Base-by-base conservation (phyloP, 2,888 invertebrate species). In the Graphium colonna region DNA sequence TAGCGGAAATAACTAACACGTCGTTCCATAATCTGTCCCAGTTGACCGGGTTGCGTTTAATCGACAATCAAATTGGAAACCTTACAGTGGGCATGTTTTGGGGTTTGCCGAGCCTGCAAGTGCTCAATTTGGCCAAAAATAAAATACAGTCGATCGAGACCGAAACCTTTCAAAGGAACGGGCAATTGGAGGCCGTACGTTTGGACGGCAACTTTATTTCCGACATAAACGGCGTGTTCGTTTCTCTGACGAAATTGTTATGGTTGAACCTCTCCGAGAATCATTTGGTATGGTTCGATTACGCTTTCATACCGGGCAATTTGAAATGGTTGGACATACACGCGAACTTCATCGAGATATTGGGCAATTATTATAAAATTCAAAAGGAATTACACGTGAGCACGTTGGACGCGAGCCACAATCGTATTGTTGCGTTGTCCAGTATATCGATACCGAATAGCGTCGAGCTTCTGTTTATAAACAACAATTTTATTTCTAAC, bases 211-310 rank as follows among this genome's bases (percentile, higher is more conserved):
- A 97, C 82, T 95, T 94, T 73, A 91, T 97, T 65, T 94, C 95
- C 56, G 96, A 97, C 78, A 95, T 97, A 70, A 97, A 97, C 82
- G 96, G 96, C 8, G 95, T 96, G 60, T 96, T 97, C 77, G 94
- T 96, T 48, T 94, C 95, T 51, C 88, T 97, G 59, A 93, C 94
- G 39, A 95, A 94, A 66, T 90, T 97, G 57, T 86, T 96, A 71
- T 95, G 97, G 94, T 85, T 97, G 56, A 97, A 97, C 88, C 91
- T 97, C 52, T 96, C 96, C 38, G 96, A 96, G 83, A 97, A 97
- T 86, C 96, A 96, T 82, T 91, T 97, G 70, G 95, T 95, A 33
- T 96, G 96, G 96, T 97, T 97, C 84, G 97, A 97, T 81, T 97
- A 96, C 78, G 96, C 97, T 18, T 96, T 97, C 70, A 93, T 97